Percentiles rank a stretch among this genome's conserved stretches.
These are phyloP conservation scores for Cistogaster globosa DNA, from an alignment of 2,888 invertebrate species.

Conservation along the genomic window DNA sequence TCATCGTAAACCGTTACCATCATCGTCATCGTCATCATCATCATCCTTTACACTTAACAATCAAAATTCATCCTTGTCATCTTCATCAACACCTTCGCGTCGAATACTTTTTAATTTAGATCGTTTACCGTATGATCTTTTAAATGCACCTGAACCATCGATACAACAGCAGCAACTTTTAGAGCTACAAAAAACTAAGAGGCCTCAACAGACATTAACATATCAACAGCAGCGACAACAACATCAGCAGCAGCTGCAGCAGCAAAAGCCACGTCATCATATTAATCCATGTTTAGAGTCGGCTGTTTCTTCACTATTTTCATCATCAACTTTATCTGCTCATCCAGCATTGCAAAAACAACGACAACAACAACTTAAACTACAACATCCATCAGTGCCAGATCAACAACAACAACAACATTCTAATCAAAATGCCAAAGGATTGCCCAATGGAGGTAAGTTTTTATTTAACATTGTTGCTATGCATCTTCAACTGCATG, in stretches of 20 bases:
- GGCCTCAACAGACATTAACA: slow-evolving; percentile 68
- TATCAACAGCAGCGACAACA: slow-evolving; percentile 56
- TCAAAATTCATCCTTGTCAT: slow-evolving; percentile 57
- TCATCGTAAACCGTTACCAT: slow-evolving; percentile 72
- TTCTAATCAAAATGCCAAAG: slow-evolving; percentile 83
- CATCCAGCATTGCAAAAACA: slow-evolving; percentile 66
- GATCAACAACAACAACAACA: slow-evolving; percentile 80
- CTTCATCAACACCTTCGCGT: slow-evolving; percentile 74
- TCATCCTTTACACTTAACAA: slow-evolving; percentile 56
- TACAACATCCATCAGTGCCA: slow-evolving; percentile 80
- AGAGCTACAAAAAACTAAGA: slow-evolving; percentile 71
- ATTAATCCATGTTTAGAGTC: slow-evolving; percentile 70
- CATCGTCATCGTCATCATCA: slow-evolving; percentile 73
- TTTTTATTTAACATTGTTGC: slow-evolving; percentile 60
- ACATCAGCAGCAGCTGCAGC: slow-evolving; percentile 56
- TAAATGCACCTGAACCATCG: slow-evolving; percentile 80
- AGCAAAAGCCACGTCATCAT: slow-evolving; percentile 74
- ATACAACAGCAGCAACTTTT: slow-evolving; percentile 76
- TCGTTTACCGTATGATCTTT: slow-evolving; percentile 82
- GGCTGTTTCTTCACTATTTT: slow-evolving; percentile 68
- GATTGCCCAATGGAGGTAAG: slow-evolving; percentile 83
- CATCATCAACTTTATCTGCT: slow-evolving; percentile 68
- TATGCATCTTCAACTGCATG: slow-evolving; percentile 7
- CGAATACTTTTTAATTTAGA: slow-evolving; percentile 82
- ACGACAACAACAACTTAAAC: slow-evolving; percentile 79